A percentile compares a stretch with the other conserved stretches of the same genome.
Evolutionary conservation across 2,888 invertebrate species (phyloP).

Genomic region (Clivina fossor): DNA sequence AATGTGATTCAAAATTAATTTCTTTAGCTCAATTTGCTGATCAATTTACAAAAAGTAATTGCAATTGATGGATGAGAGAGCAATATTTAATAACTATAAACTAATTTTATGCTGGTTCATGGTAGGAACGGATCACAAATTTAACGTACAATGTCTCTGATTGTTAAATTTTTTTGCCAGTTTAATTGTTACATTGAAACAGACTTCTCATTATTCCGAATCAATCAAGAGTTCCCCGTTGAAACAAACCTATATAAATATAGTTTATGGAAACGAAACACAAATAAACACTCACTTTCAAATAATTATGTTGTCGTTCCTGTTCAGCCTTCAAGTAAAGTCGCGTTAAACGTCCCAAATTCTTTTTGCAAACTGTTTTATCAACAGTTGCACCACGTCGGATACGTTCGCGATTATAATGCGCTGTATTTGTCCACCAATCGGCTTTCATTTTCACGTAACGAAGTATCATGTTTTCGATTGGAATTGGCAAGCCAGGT

Average conservation of each 20-base stretch:
- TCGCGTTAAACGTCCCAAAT: slow-evolving; percentile 95
- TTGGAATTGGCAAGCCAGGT: slow-evolving; percentile 97
- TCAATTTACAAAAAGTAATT: no score
- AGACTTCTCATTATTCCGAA: not conserved
- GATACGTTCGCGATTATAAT: slow-evolving; percentile 98
- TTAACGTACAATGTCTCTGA: no score
- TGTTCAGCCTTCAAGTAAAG: slow-evolving; percentile 98
- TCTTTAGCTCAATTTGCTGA: no score
- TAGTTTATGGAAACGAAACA: not conserved
- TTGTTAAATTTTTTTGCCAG: not conserved
- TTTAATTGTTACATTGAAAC: not conserved
- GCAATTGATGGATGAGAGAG: no score
- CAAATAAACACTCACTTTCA: slow-evolving; percentile 70
- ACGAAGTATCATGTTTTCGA: slow-evolving; percentile 99
- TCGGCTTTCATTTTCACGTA: slow-evolving; percentile 99
- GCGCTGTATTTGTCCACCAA: slow-evolving; percentile 99
- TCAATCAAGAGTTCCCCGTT: not conserved
- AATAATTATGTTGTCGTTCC: slow-evolving; percentile 97
- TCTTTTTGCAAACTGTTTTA: slow-evolving; percentile 99
- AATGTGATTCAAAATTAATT: no score
- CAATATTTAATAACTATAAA: no score
- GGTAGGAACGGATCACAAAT: no score
- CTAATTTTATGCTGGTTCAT: no score
- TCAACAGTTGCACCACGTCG: slow-evolving; percentile 99
- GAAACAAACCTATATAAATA: not conserved